These are phyloP conservation scores for Hyposoter dolosus DNA, from an alignment of 2,888 invertebrate genomes.

Conservation along the genomic window DNA sequence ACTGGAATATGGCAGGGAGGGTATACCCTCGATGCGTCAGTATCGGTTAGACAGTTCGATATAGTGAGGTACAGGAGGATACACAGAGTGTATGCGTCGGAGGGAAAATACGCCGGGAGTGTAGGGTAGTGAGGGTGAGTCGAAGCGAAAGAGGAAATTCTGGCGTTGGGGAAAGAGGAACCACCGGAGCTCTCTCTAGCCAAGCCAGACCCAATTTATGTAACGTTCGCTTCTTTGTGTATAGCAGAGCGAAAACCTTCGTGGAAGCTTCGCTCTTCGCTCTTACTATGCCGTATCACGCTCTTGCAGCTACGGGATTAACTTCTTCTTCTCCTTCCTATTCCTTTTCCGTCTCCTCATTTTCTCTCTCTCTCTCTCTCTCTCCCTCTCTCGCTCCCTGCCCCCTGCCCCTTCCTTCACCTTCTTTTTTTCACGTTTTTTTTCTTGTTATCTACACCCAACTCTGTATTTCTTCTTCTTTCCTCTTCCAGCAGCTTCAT, in stretches of 20 bases:
- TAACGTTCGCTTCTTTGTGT: constrained; percentile 71
- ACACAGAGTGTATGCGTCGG: constrained; percentile 19
- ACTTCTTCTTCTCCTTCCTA: constrained; percentile 68
- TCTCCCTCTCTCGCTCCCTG: not conserved
- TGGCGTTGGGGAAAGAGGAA: constrained; percentile 20
- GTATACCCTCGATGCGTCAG: constrained; percentile 49
- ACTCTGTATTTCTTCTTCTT: constrained; percentile 9
- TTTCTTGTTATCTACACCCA: constrained; percentile 5
- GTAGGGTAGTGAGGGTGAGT: constrained; percentile 21
- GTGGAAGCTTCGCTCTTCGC: constrained; percentile 47
- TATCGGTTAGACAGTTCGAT: constrained; percentile 58
- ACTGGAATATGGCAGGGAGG: not conserved
- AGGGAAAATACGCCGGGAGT: constrained; percentile 18
- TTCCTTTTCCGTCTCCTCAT: constrained; percentile 53
- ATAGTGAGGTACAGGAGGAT: constrained; percentile 1
- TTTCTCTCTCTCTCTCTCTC: constrained; percentile 47
- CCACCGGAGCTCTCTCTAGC: constrained; percentile 21
- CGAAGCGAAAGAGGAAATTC: constrained; percentile 56
- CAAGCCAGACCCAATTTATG: constrained; percentile 74
- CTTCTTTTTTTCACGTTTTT: constrained; percentile 10
- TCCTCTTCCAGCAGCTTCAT: constrained; percentile 50
- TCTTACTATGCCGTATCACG: constrained; percentile 66
- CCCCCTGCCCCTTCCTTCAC: not conserved
- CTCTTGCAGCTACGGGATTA: constrained; percentile 70
- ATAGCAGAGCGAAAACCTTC: constrained; percentile 50